These are phyloP conservation scores for Pachyuromys duprasi DNA, from an alignment of 2,797 vertebrate species.

Conservation along the genomic window DNA sequence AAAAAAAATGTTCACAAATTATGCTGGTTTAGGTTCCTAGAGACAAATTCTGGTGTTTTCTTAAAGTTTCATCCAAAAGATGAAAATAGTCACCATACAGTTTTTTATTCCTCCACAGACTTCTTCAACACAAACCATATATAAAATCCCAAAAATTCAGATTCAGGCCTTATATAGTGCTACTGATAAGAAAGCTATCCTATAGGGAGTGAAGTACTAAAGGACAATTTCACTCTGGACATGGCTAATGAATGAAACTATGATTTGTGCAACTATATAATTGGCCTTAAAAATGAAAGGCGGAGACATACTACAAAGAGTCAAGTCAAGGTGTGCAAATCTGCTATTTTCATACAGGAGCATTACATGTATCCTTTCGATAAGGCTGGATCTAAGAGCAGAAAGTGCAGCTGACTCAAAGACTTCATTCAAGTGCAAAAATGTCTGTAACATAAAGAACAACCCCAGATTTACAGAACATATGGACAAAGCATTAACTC, in stretches of 20 bases:
- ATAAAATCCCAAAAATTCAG: slow-evolving; percentile 34
- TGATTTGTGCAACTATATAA: slow-evolving; percentile 37
- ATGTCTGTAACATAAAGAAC: slow-evolving; percentile 18
- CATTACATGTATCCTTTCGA: background rate
- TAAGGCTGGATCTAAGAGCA: slow-evolving; percentile 30
- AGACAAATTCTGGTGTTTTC: background rate
- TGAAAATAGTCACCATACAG: background rate
- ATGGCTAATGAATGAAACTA: slow-evolving; percentile 43
- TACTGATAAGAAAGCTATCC: background rate
- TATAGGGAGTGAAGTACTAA: background rate
- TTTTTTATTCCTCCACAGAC: background rate
- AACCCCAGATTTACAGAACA: slow-evolving; percentile 20
- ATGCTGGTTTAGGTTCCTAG: background rate
- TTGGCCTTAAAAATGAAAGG: slow-evolving; percentile 63
- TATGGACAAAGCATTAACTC: background rate
- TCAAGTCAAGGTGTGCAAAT: slow-evolving; percentile 52
- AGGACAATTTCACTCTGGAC: slow-evolving; percentile 26
- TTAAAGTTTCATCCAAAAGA: background rate
- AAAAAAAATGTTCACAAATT: background rate
- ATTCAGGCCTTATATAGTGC: background rate
- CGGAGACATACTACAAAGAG: slow-evolving; percentile 50
- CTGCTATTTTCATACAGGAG: slow-evolving; percentile 49
- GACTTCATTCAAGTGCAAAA: slow-evolving; percentile 15
- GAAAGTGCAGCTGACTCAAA: background rate
- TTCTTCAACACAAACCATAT: slow-evolving; percentile 10